Base-by-base conservation (phyloP, 2,888 invertebrate species). In the Timema podura region DNA sequence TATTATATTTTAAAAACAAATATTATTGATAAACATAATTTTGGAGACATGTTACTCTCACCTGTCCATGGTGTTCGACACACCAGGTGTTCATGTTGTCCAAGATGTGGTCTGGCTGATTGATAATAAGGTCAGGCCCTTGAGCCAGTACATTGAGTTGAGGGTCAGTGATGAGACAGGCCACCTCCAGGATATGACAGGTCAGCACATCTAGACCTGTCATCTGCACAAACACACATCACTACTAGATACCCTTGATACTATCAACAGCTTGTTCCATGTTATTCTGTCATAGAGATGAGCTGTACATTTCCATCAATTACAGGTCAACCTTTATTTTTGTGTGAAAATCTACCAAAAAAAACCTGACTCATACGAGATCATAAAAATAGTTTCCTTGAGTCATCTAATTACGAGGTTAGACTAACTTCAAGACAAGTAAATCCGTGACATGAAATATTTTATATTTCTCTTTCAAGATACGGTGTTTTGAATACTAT, bases 71-170 rank as follows among this genome's bases (percentile, higher is more conserved):
- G 75, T 91, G 90, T 68, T 87, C 83, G 46, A 81, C 83, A 80
- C 94, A 93, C 98, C 98, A 98, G 6, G 88, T 86, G 78, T 86
- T 79, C 98, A 98, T 98, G 64, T 82, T 83, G 64, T 88, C 82
- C 71, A 98, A 83, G 48, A 92, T 81, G 47, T 85, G 80, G 73
- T 91, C 86, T 0, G 92, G 84, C 76, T 95, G 93, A 77, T 94
- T 85, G 74, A 98, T 89, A 2, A 95, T 84, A 64, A 95, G 79
- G 76, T 89, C 84, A 0, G 93, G 92, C 7, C 91, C 90, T 78
- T 87, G 88, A 5, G 91, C 92, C 51, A 94, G 81, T 9, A 93
- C 79, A 75, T 93, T 89, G 15, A 96, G 82, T 68, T 94, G 79
- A 11, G 85, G 83, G 79, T 97, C 94, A 0, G 98, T 98, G 69